These are phyloP conservation scores for Pseudomyrmex gracilis DNA, from an alignment of 1,140 invertebrate species.

Conservation along the genomic window DNA sequence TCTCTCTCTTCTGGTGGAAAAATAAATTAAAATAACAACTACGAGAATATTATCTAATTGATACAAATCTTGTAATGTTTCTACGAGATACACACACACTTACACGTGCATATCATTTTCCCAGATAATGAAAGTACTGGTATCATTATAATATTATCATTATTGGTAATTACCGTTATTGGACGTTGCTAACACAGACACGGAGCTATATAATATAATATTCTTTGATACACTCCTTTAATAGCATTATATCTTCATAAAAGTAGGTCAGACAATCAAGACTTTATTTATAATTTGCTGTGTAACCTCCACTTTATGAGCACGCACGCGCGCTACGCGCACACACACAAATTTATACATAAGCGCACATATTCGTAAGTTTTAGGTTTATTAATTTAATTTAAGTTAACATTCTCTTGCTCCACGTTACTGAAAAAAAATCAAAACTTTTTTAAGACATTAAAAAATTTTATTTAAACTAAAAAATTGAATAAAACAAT, in stretches of 20 bases:
- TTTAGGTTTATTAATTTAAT: not conserved
- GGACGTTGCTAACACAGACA: slow-evolving; percentile 7
- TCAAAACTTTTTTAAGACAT: too few relatives aligned
- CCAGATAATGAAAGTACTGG: slow-evolving; percentile 52
- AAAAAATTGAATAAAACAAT: too few relatives aligned
- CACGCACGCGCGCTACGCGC: not conserved
- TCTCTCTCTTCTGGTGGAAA: slow-evolving; percentile 1
- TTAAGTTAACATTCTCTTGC: too few relatives aligned
- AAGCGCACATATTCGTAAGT: not conserved
- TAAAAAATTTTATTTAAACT: too few relatives aligned
- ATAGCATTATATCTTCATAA: slow-evolving; percentile 43
- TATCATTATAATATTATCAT: not conserved
- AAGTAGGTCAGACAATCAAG: slow-evolving; percentile 48
- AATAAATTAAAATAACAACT: not conserved
- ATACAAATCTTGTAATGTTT: slow-evolving; percentile 6
- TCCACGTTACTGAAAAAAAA: too few relatives aligned
- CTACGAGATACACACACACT: slow-evolving; percentile 3
- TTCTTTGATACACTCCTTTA: slow-evolving; percentile 49
- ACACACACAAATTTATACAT: not conserved
- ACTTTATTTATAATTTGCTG: slow-evolving; percentile 25
- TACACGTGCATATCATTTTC: slow-evolving; percentile 50
- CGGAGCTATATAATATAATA: slow-evolving; percentile 17
- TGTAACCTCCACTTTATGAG: not conserved
- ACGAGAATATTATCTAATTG: too few relatives aligned
- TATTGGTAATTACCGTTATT: too few relatives aligned